Evolutionary conservation across 2,888 invertebrate genomes (phyloP).

Genomic region (Synanthedon vespiformis): DNA sequence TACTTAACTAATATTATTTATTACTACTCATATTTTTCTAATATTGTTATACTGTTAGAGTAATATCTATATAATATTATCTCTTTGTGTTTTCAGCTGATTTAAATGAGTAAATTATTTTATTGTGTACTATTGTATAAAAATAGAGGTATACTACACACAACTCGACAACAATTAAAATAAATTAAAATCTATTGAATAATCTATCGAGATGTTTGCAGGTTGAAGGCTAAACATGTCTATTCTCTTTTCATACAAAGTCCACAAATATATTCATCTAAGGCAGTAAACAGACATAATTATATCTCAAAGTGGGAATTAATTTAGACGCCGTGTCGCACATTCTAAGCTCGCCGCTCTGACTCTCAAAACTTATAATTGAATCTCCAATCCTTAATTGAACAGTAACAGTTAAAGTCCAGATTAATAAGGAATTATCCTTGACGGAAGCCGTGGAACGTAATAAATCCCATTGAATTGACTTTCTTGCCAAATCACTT

Average conservation of each 20-base stretch:
- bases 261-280: too few relatives aligned
- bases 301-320: constrained; percentile 32
- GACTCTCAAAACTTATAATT: constrained; percentile 49
- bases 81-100: too few relatives aligned
- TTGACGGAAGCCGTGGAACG: constrained; percentile 2
- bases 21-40: too few relatives aligned
- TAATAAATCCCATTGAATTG: neutral
- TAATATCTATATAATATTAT: too few relatives aligned
- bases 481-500: neutral
- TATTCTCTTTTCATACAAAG: neutral
- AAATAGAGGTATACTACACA: too few relatives aligned
- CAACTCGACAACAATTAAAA: too few relatives aligned
- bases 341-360: constrained; percentile 27
- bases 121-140: too few relatives aligned
- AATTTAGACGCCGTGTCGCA: constrained; percentile 34
- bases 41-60: too few relatives aligned
- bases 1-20: too few relatives aligned
- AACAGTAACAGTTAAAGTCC: constrained; percentile 47
- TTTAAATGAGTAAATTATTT: too few relatives aligned
- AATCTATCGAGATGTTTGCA: too few relatives aligned
- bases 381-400: constrained; percentile 47
- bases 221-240: constrained; percentile 7
- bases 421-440: constrained; percentile 30
- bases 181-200: too few relatives aligned
- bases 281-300: constrained; percentile 9